Evolutionary conservation across 37 sponge, comb jelly and placozoan genomes (phyloP).

Genomic region (Cladorhizidae sp.): DNA sequence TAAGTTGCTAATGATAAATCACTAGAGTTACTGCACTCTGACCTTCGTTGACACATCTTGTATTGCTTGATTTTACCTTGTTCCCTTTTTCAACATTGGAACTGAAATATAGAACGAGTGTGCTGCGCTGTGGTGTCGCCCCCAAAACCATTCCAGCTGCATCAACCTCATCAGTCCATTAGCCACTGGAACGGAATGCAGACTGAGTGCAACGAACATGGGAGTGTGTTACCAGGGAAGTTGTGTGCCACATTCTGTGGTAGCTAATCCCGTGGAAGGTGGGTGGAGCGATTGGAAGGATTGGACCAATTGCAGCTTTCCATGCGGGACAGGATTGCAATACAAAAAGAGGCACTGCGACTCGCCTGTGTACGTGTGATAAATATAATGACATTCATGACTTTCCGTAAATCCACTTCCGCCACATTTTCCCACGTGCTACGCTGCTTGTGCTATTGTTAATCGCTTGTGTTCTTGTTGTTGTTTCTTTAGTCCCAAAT

Average conservation of each 20-base stretch:
- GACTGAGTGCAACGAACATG: conserved; percentile 1
- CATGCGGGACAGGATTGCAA: conserved; percentile 62
- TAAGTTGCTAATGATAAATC: too few relatives aligned
- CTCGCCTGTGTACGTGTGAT: conserved; percentile 54
- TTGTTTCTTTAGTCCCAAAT: conserved; percentile 29
- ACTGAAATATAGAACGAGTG: conserved; percentile 38
- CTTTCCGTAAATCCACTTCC: background rate
- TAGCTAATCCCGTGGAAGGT: conserved; percentile 18
- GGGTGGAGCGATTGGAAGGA: conserved; percentile 67
- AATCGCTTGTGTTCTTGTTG: too few relatives aligned
- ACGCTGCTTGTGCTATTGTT: too few relatives aligned
- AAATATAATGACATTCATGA: background rate
- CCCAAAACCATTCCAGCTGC: background rate
- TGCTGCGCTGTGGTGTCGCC: conserved; percentile 45
- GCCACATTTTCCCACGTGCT: too few relatives aligned
- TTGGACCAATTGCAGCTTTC: conserved; percentile 46
- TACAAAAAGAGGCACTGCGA: conserved; percentile 34
- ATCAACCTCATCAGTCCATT: conserved; percentile 28
- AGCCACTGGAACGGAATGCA: conserved; percentile 44
- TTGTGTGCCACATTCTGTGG: background rate
- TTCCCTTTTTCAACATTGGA: background rate
- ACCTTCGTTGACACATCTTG: too few relatives aligned
- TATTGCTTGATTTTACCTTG: background rate
- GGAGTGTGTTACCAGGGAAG: conserved; percentile 50
- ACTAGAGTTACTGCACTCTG: too few relatives aligned